Evolutionary conservation across 2,797 vertebrate species (phyloP), one percentile per base, ranked within the genome.

Genomic region (Oreochromis grahami): DNA sequence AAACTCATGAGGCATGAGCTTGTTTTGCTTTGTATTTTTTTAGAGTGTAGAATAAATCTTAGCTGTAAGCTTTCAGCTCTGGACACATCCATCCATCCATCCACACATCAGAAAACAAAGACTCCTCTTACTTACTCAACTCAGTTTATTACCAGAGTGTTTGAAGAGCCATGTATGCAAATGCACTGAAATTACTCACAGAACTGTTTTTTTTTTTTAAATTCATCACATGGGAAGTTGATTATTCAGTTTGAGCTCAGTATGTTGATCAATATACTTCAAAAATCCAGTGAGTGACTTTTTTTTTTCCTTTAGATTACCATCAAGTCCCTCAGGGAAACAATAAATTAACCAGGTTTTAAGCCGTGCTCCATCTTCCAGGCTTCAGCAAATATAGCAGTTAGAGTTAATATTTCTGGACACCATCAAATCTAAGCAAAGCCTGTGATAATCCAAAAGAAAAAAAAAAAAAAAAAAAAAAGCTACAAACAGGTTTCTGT

Each of bases 71-170:
- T 36, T 63, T 38, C n/a, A 53, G 5, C 29, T 81, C 48, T 12
- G 41, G 26, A 21, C 78, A 84, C 19, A 83, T 72, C 87, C 68
- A 88, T 65, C n/a, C 68, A 87, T n/a, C n/a, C n/a, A n/a, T 68
- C 19, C 72, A 89, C 55, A 88, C 82, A 77, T 76, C 79, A 95
- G 34, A 88, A 87, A 93, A 79, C 77, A 93, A 83, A 83, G 89
- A 86, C 88, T 92, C 78, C 51, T 45, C 81, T 89, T 94, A 92
- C 91, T 93, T 94, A 94, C 91, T 93, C 86, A 95, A 95, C 94
- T 94, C 90, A 92, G 85, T 95, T 95, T 95, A 95, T 95, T 95
- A 94, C 95, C 95, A 95, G 93, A 91, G 91, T 87, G 89, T 87
- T 93, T 92, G 90, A 93, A 93, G 92, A 95, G 92, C 87, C 89